Conservation (phyloP, 2,113 vertebrate species). For the Hymenochirus boettgeri region DNA sequence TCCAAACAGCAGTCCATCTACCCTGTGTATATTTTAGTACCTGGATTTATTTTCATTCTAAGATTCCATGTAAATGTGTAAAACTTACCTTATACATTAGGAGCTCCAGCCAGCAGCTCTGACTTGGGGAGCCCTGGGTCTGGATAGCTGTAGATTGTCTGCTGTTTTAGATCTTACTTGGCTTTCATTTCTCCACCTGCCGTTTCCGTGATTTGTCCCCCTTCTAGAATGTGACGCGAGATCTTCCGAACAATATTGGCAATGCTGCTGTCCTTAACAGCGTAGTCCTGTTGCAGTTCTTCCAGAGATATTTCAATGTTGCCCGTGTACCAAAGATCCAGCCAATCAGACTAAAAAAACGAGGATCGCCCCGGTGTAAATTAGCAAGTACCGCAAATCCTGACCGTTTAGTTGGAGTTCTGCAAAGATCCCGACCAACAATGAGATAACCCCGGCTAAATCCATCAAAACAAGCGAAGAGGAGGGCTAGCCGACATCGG, state of each 20-base stretch:
- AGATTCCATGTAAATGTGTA: no score
- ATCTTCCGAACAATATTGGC: conserved; percentile 48
- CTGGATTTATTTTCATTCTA: no score
- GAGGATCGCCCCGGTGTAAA: conserved; percentile 77
- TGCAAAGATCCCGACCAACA: conserved; percentile 78
- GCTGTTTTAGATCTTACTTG: not conserved
- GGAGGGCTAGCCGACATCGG: conserved; percentile 74
- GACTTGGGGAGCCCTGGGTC: not conserved
- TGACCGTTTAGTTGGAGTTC: conserved; percentile 68
- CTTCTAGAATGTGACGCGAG: conserved; percentile 36
- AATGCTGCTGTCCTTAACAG: conserved; percentile 49
- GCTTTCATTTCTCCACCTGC: conserved; percentile 6
- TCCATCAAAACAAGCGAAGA: conserved; percentile 77
- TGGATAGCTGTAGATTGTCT: conserved; percentile 22
- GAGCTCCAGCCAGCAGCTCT: conserved; percentile 7
- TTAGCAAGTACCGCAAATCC: conserved; percentile 81
- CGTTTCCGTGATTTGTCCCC: not conserved
- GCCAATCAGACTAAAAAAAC: conserved; percentile 72
- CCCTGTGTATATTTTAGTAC: no score
- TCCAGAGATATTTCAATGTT: conserved; percentile 72
- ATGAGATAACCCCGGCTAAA: conserved; percentile 62
- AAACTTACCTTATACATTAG: conserved; percentile 10
- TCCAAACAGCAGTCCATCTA: no score
- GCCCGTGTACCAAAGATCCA: conserved; percentile 90
- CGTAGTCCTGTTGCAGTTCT: conserved; percentile 58